Base-by-base conservation (phyloP, 2,797 vertebrate genomes). In the Falco berigora region DNA sequence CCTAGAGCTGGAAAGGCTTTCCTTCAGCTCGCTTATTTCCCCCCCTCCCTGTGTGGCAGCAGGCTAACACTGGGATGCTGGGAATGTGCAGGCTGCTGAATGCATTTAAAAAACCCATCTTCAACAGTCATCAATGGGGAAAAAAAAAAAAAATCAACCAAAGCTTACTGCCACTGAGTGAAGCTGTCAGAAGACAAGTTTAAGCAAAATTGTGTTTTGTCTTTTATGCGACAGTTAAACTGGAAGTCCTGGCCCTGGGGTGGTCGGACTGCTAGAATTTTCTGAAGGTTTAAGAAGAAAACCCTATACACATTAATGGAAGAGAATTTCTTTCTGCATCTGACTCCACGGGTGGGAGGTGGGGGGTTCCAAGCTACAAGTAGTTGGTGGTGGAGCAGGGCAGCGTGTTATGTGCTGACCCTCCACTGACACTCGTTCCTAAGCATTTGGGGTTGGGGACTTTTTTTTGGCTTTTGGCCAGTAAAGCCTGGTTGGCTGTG, bases 221-320 rank as follows among this genome's bases (percentile, higher is more conserved):
- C 34, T 63, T 69, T 59, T 19, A 12, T 1, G 1, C 18, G 10
- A 24, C n/a, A 8, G 49, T 62, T 73, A 20, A 53, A 63, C 25
- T 59, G 73, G 32, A 50, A 55, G 32, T 14, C 27, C 63, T 59
- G 40, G 34, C 52, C 18, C 3, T 9, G 36, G 22, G 34, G 5
- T 42, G 73, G 50, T 8, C 17, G 46, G 18, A 42, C 32, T 22
- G 14, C 9, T 25, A 5, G 40, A 40, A 9, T 64, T 64, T 69
- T 49, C 32, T 24, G 34, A 55, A 69, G 34, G 27, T 30, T 64
- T 64, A 63, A 47, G 20, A 23, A 87, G 52, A 52, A 59, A 30
- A 20, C 2, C 3, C 6, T 22, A 8, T 12, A 12, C 13, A 15
- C 0, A 1, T 63, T 44, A 46, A 40, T 3, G 3, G n/a, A 34